Evolutionary conservation across 1,140 invertebrate genomes (phyloP).

Genomic region (Papilio polytes): DNA sequence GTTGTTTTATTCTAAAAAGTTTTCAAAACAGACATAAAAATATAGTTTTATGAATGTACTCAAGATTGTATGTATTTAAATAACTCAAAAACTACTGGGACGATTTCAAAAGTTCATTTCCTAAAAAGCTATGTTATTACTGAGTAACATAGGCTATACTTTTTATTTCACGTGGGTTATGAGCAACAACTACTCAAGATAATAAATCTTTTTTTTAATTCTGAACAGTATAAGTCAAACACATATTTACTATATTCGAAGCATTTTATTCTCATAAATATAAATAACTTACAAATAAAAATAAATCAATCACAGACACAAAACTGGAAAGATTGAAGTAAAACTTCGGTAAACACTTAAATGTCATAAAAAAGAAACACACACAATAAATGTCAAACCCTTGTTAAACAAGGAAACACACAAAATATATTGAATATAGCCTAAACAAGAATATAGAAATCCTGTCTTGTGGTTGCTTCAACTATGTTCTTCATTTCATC

Average conservation of each 20-base stretch:
- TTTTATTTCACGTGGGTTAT: too few species aligned
- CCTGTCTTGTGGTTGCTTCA: too few species aligned
- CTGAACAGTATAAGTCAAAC: background rate
- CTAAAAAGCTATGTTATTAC: too few species aligned
- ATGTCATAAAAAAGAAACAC: conserved; percentile 19
- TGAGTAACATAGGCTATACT: background rate
- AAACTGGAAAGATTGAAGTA: conserved; percentile 21
- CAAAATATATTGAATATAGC: background rate
- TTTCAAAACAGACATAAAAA: too few species aligned
- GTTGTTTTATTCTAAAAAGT: too few species aligned
- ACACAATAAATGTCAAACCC: background rate
- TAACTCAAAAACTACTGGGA: too few species aligned
- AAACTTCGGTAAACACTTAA: conserved; percentile 18
- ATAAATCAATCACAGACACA: conserved; percentile 20
- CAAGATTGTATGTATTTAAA: too few species aligned
- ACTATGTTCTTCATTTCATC: too few species aligned
- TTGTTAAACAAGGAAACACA: conserved; percentile 3
- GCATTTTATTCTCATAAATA: conserved; percentile 16
- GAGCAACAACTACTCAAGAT: too few species aligned
- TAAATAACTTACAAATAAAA: conserved; percentile 23
- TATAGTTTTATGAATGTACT: too few species aligned
- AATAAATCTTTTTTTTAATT: conserved; percentile 37
- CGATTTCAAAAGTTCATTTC: too few species aligned
- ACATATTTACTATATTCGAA: conserved; percentile 12
- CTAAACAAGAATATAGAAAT: too few species aligned